Conservation (phyloP, 2,888 invertebrate species). For the Eupeodes latifasciatus region DNA sequence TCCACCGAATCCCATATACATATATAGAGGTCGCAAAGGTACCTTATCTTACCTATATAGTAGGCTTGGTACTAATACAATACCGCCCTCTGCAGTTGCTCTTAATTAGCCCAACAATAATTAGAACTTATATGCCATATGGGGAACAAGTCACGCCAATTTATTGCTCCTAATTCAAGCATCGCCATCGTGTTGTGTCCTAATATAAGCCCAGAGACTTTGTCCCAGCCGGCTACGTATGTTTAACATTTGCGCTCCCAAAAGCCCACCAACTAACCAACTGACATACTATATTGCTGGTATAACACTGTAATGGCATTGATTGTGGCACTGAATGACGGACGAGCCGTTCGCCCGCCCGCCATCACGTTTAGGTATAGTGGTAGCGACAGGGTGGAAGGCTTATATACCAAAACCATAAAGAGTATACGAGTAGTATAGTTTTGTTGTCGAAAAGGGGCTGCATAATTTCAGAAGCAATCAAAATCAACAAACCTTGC, state of each 20-base stretch:
- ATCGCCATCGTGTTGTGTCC: not conserved
- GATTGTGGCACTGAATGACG: conserved; percentile 16
- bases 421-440: not conserved
- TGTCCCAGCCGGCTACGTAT: not conserved
- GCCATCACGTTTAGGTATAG: too few species aligned
- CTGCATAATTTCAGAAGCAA: conserved; percentile 58
- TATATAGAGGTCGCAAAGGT: conserved; percentile 9
- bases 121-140: conserved; percentile 60
- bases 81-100: conserved; percentile 31
- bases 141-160: conserved; percentile 60
- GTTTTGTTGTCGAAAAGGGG: not conserved
- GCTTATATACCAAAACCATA: not conserved
- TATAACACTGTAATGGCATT: conserved; percentile 16
- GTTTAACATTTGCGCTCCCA: not conserved
- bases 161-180: conserved; percentile 45
- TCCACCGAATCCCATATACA: not conserved
- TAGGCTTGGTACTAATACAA: conserved; percentile 10
- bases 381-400: not conserved
- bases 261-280: conserved; percentile 59
- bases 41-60: not conserved
- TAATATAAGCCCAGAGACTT: not conserved
- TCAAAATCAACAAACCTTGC: conserved; percentile 53
- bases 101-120: conserved; percentile 65
- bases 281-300: conserved; percentile 24
- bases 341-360: not conserved